phyloP scores from a whole-genome alignment of 2,113 vertebrate species.

The Sander vitreus region DNA sequence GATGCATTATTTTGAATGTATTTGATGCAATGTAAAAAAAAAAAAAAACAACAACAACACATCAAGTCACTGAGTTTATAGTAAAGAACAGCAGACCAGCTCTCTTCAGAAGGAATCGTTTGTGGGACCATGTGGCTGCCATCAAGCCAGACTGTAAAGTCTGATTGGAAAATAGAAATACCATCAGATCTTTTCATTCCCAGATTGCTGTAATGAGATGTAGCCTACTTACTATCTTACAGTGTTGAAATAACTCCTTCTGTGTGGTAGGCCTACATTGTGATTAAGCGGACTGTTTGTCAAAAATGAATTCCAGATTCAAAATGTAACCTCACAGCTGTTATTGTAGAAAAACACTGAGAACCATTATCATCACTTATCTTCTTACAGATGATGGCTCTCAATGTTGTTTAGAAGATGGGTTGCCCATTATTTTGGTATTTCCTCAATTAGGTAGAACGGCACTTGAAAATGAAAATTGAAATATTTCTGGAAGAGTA shows the following conservation, averaged over 20 bases:
- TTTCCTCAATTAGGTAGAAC: neutral
- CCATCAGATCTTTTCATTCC: conserved; percentile 34
- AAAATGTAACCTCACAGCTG: neutral
- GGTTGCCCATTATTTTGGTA: neutral
- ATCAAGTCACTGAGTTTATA: neutral
- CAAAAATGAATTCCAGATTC: conserved; percentile 25
- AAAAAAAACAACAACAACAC: neutral
- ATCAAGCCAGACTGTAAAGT: conserved; percentile 34
- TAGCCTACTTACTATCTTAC: conserved; percentile 1
- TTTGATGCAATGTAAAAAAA: neutral
- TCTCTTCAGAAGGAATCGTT: conserved; percentile 3
- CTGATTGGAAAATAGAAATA: conserved; percentile 42
- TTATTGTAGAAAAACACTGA: neutral
- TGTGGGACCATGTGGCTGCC: conserved; percentile 29
- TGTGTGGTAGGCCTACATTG: neutral
- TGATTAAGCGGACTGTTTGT: conserved; percentile 16
- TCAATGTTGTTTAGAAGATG: neutral
- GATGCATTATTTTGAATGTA: neutral
- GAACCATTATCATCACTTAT: neutral
- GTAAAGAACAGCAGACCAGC: neutral
- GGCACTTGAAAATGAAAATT: neutral
- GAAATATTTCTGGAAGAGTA: conserved; percentile 3
- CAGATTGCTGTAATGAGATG: conserved; percentile 30
- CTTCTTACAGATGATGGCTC: neutral
- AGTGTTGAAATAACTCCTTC: conserved; percentile 17